Evolutionary conservation across 2,888 invertebrate species (phyloP), one percentile per base, ranked within the genome.

Genomic region (Pimpla rufipes): DNA sequence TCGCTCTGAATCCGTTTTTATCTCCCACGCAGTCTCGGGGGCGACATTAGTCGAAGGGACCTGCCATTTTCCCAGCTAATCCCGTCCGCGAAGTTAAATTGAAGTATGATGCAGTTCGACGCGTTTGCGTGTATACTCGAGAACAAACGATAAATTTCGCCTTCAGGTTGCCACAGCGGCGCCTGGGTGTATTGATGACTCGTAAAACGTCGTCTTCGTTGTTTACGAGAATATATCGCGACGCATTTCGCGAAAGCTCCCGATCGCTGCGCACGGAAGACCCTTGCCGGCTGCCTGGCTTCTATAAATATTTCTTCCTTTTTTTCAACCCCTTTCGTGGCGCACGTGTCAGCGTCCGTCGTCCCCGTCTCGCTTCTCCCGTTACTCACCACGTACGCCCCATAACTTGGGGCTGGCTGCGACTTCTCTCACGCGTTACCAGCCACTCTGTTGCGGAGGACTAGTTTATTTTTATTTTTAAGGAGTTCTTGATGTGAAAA

Each of bases 351-450:
- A 23, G 6, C 50, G 52, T 55, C 40, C 45, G 45, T 71, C 64
- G 76, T 50, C 50, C 50, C 68, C 35, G 47, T 77, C 66, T 66
- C 42, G 35, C 64, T 16, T 62, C 57, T 37, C 37, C 52, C 55
- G 57, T 62, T 29, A 23, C 55, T 67, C 55, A 23, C 55, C 85
- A 83, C 85, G 85, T 83, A 79, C 81, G 67, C 21, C 50, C 79
- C 59, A 85, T 83, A 83, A 83, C 71, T 83, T 78, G 66, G 79
- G 73, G 57, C 62, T 76, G 79, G 64, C 71, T 50, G 73, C 47
- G 64, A 81, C 83, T 81, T 79, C 79, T 78, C 83, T 71, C 81
- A 70, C 74, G 76, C 85, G 68, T 71, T 76, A 59, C 83, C 73
- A 68, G 76, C 47, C 21, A 10, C 45, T 47, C 16, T 16, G 50